A percentile compares a stretch with the other conserved stretches of the same genome.
phyloP scores from a whole-genome alignment of 2,888 invertebrate species.

The Athalia cordata region DNA sequence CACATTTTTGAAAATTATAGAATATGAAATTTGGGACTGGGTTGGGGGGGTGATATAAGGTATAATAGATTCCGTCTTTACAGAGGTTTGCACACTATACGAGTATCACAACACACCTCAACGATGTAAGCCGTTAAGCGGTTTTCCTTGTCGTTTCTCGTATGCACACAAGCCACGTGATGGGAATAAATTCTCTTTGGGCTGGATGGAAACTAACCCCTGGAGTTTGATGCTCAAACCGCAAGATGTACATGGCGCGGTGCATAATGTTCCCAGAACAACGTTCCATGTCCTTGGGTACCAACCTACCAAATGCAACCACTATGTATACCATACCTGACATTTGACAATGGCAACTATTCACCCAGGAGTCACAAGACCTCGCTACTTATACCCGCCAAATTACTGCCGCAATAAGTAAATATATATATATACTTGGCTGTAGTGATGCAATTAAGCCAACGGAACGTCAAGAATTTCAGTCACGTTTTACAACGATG shows the following conservation, averaged over 20 bases:
- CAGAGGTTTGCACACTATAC: neutral
- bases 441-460: constrained; percentile 24
- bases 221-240: constrained; percentile 11
- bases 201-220: neutral
- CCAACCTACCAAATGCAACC: no score
- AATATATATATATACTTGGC: no score
- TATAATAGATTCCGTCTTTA: constrained; percentile 23
- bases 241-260: constrained; percentile 8
- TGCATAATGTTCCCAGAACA: no score
- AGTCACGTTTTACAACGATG: constrained; percentile 29
- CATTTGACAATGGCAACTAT: neutral
- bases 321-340: no score
- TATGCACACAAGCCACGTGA: constrained; percentile 25
- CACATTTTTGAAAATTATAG: no score
- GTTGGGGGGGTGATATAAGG: no score
- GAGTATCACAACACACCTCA: constrained; percentile 24
- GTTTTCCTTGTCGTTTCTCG: constrained; percentile 29
- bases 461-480: neutral
- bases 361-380: neutral
- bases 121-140: constrained; percentile 32
- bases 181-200: constrained; percentile 32
- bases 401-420: constrained; percentile 26
- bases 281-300: no score
- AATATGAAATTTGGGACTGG: no score
- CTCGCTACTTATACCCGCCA: constrained; percentile 15